These are phyloP conservation scores for Chorisops tibialis DNA, from an alignment of 2,888 invertebrate species.

Conservation along the genomic window DNA sequence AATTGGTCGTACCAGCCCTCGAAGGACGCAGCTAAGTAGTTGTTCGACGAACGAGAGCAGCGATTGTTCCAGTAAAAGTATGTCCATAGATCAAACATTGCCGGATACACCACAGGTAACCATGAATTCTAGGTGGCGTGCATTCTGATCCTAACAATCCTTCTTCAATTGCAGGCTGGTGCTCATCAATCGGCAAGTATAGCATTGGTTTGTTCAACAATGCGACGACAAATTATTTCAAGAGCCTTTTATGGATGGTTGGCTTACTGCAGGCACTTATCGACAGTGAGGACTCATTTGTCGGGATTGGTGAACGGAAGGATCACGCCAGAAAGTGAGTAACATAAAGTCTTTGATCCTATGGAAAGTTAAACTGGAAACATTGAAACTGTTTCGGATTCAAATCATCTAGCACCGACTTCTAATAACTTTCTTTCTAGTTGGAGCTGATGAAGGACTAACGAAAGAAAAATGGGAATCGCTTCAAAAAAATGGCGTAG, in stretches of 20 bases:
- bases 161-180: slow-evolving; percentile 35
- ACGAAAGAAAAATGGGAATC: slow-evolving; percentile 72
- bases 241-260: slow-evolving; percentile 96
- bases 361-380: too few relatives aligned
- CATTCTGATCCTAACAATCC: neutral
- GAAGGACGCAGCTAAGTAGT: slow-evolving; percentile 57
- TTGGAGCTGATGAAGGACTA: slow-evolving; percentile 66
- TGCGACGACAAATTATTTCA: slow-evolving; percentile 92
- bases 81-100: slow-evolving; percentile 53
- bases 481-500: slow-evolving; percentile 61
- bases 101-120: slow-evolving; percentile 49
- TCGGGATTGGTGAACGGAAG: slow-evolving; percentile 79
- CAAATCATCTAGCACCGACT: neutral
- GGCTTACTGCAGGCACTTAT: slow-evolving; percentile 88
- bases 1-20: slow-evolving; percentile 50
- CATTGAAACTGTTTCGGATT: too few relatives aligned
- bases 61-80: slow-evolving; percentile 59
- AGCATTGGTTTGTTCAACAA: slow-evolving; percentile 85
- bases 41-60: slow-evolving; percentile 64
- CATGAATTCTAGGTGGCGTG: neutral
- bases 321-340: slow-evolving; percentile 62
- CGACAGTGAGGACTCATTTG: slow-evolving; percentile 88
- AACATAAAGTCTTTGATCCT: too few relatives aligned
- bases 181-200: slow-evolving; percentile 58
- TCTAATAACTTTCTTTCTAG: slow-evolving; percentile 41